Evolutionary conservation across 2,113 vertebrate species (phyloP), one percentile per base, ranked within the genome.

Genomic region (Origma solitaria): DNA sequence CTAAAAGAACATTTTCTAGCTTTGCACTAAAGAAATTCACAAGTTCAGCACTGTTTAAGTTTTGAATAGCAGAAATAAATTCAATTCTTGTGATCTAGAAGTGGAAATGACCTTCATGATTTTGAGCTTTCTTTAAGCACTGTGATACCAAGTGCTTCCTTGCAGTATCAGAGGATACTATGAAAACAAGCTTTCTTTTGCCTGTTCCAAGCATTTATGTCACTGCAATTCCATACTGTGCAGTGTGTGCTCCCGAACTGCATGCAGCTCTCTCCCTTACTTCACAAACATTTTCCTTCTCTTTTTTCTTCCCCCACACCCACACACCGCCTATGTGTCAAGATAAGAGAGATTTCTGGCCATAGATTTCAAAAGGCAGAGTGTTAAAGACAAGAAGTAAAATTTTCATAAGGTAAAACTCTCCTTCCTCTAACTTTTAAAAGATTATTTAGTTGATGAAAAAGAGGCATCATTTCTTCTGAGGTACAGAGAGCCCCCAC

Each of bases 401-500:
- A 27, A 24, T 58, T 88, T 72, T 73, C 3, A 45, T 68, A 57
- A 82, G n/a, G 28, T 37, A 75, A 94, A 93, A n/a, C 28, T 44
- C 79, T 70, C n/a, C 18, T 44, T 47, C 20, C 13, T 15, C 40
- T 49, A 54, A 60, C 38, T 69, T 95, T 88, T 86, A 45, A 51
- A 81, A 73, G 62, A 72, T 84, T 60, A 78, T 49, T 94, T 86
- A 77, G 42, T 76, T 94, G 61, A 95, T 45, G n/a, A 33, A 96
- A 94, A 83, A 64, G 35, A 58, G 10, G 50, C 3, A 84, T 2
- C 33, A 56, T 58, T 92, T 91, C 73, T 91, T 91, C 66, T 65
- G 27, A 82, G 64, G 49, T 71, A 86, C 1, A 86, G 53, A 71
- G 28, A 87, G 45, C 38, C 37, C 60, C 42, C 33, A 70, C n/a